Conservation (phyloP, 1,140 invertebrate genomes). For the Bombus confusus region DNA sequence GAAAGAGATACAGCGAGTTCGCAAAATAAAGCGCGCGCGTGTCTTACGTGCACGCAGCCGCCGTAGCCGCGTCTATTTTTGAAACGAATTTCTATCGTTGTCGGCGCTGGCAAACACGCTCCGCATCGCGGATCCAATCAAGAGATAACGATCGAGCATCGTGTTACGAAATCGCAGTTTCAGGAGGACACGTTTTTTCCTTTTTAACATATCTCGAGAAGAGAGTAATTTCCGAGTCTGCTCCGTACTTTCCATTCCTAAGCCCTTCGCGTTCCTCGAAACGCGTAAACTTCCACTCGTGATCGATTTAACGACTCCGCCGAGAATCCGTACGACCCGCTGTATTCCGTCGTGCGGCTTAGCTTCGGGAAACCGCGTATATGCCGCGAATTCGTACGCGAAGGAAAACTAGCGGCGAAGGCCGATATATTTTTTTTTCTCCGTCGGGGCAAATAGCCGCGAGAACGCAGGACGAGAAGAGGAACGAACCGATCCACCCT, state of each 20-base stretch:
- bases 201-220: rapidly evolving
- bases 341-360: not conserved
- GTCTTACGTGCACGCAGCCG: not conserved
- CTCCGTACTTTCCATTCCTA: too few species aligned
- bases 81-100: too few species aligned
- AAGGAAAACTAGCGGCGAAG: not conserved
- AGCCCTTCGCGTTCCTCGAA: too few species aligned
- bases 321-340: too few species aligned
- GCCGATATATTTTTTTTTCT: not conserved
- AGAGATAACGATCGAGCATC: not conserved
- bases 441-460: not conserved
- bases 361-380: not conserved
- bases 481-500: not conserved
- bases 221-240: too few species aligned
- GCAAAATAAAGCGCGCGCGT: not conserved
- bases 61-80: too few species aligned
- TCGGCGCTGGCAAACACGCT: not conserved
- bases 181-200: too few species aligned
- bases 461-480: not conserved
- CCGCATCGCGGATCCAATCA: not conserved
- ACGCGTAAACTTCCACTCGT: too few species aligned
- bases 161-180: not conserved
- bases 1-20: not conserved
- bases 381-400: not conserved
- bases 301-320: too few species aligned